Base-by-base conservation (phyloP, 1,140 invertebrate species). In the Lasioglossum albipes region DNA sequence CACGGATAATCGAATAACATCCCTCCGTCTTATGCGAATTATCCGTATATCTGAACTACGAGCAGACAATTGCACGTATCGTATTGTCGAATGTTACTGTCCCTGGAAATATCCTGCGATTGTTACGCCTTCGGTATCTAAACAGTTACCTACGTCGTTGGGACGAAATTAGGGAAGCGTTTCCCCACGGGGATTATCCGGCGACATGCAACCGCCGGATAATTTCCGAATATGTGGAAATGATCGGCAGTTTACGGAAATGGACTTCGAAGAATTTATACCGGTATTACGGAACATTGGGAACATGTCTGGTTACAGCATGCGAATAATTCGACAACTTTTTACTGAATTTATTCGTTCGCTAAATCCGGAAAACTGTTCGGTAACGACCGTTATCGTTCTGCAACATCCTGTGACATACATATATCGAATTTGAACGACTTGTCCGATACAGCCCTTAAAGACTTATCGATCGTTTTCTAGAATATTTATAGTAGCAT, bases 171-270 rank as follows among this genome's bases (percentile, higher is more conserved):
- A 78, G 83, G 79, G 74, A 70, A 85, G n/a, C 68, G 66, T 79
- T 52, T 45, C 72, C 83, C 61, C 64, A 85, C 73, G 72, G 64
- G 84, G 83, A 85, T 85, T 85, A 79, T 85, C 79, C 78, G 54
- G 59, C n/a, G 74, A 84, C 83, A 82, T 61, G 82, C 84, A 52
- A 81, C 74, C 78, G 41, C 54, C 31, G 54, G 36, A 22, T 18
- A 59, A 73, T 61, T 12, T 4, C 49, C 22, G 61, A 75, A 71
- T 70, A 75, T 73, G 52, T 65, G 65, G 72, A 45, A 79, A 66
- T 54, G 65, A 66, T 66, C 68, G 79, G 45, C 79, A 76, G n/a
- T 59, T 59, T 59, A 20, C 20, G 7, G n/a, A 59, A 59, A 59
- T 59, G 20, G 20, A n/a, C 57, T n/a, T 0, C n/a, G 57, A 59